Evolutionary conservation across 2,888 invertebrate species (phyloP).

Genomic region (Tenodera sinensis): DNA sequence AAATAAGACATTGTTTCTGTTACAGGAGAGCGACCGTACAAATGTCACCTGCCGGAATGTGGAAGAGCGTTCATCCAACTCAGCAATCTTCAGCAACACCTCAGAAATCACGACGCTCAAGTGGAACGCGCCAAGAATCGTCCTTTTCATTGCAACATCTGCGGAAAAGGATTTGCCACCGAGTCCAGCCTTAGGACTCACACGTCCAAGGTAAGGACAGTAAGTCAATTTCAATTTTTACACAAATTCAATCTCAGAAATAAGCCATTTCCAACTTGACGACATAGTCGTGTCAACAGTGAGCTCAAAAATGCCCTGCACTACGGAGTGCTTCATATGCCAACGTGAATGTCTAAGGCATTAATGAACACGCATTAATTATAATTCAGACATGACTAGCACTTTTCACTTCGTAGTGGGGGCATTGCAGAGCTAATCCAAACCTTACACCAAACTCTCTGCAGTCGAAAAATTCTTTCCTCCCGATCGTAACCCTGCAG

Average conservation of each 20-base stretch:
- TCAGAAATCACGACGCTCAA: slow-evolving; percentile 93
- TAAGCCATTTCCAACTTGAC: background rate
- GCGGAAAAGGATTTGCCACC: slow-evolving; percentile 94
- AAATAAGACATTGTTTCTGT: slow-evolving; percentile 34
- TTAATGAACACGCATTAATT: too few species aligned
- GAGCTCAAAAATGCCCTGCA: too few species aligned
- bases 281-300: too few species aligned
- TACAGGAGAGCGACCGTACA: slow-evolving; percentile 93
- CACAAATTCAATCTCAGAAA: background rate
- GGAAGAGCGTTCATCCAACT: slow-evolving; percentile 95
- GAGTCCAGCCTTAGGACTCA: slow-evolving; percentile 93
- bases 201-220: slow-evolving; percentile 87
- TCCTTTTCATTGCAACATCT: slow-evolving; percentile 93
- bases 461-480: too few species aligned
- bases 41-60: slow-evolving; percentile 93
- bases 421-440: too few species aligned
- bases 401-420: too few species aligned
- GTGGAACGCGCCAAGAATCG: slow-evolving; percentile 91
- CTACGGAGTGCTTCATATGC: too few species aligned
- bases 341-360: too few species aligned
- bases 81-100: slow-evolving; percentile 93
- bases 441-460: too few species aligned
- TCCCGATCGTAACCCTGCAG: too few species aligned
- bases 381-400: too few species aligned
- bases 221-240: slow-evolving; percentile 21